Conservation (phyloP, 2,888 invertebrate genomes). For the Tenodera sinensis region DNA sequence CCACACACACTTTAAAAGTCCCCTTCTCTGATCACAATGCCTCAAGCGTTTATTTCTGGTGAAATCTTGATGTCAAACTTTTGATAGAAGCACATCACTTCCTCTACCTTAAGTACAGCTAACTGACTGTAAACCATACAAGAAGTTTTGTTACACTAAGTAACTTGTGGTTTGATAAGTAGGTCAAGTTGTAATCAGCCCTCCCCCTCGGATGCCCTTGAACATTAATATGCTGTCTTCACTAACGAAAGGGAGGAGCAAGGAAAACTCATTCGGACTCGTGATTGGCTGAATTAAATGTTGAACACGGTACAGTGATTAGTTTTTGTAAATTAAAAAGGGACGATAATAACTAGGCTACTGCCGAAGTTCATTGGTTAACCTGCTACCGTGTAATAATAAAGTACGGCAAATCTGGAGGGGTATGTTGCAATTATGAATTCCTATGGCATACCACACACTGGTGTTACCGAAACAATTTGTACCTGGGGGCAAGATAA, state of each 20-base stretch:
- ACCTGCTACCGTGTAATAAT: not conserved
- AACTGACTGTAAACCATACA: too few relatives aligned
- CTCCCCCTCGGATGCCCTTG: not conserved
- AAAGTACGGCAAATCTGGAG: not conserved
- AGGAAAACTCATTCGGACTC: not conserved
- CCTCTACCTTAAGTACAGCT: too few relatives aligned
- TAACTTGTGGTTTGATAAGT: not conserved
- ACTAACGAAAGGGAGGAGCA: not conserved
- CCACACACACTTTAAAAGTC: too few relatives aligned
- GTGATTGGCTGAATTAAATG: not conserved
- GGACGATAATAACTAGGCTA: not conserved
- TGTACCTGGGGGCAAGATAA: not conserved
- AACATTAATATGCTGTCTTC: not conserved
- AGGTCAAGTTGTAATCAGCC: not conserved
- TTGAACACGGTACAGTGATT: too few relatives aligned
- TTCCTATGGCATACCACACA: slow-evolving; percentile 14
- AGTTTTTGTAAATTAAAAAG: not conserved
- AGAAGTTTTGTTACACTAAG: not conserved
- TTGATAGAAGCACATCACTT: too few relatives aligned
- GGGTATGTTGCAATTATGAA: slow-evolving; percentile 19
- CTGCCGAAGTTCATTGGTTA: not conserved
- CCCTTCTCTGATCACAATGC: too few relatives aligned
- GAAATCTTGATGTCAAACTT: too few relatives aligned
- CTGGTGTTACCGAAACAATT: not conserved
- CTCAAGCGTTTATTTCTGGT: too few relatives aligned